Base-by-base conservation (phyloP, 2,888 invertebrate genomes). In the Metellina segmentata region DNA sequence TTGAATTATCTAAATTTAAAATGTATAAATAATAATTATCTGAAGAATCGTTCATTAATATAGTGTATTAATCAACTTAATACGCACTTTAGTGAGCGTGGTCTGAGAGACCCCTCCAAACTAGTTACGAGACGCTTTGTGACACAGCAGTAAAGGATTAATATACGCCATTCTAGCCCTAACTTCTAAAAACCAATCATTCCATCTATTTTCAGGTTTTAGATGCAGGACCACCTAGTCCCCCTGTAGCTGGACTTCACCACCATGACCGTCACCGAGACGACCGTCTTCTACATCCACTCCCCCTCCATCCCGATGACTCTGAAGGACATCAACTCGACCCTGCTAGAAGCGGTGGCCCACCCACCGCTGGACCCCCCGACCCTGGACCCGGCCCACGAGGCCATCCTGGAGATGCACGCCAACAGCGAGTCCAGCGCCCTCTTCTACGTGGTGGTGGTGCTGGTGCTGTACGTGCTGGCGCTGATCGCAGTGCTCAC, bases 361-460 rank as follows among this genome's bases (percentile, higher is more conserved):
- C 34, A 19, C 9, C 49, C 9, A 7, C 19, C 20, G 6, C 48
- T n/a, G 16, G 79, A 72, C 8, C 51, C 34, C 7, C 75, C 81
- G 16, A 79, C 83, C n/a, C 20, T 79, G 19, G 82, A 83, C 53
- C 85, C 91, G 0, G 93, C 89, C 11, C 93, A 93, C 49, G 81
- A 89, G 49, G 89, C 86, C 11, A 93, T 93, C 16, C 87, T 93
- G 34, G 93, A 93, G 53, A 93, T 93, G 93, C 93, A 93, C 81
- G 93, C 92, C 16, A 92, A 93, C 82, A 90, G 90, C 75, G 91
- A 93, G 77, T 20, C 90, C 6, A 93, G 89, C 53, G 93, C 93
- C 20, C 87, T 93, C 19, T 85, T 91, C 53, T 93, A 93, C 83
- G 93, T 93, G 6, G 87, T 92, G 13, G 92, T 93, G 19, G 93